phyloP scores from a whole-genome alignment of 2,888 invertebrate genomes.

The Baccha elongata region DNA sequence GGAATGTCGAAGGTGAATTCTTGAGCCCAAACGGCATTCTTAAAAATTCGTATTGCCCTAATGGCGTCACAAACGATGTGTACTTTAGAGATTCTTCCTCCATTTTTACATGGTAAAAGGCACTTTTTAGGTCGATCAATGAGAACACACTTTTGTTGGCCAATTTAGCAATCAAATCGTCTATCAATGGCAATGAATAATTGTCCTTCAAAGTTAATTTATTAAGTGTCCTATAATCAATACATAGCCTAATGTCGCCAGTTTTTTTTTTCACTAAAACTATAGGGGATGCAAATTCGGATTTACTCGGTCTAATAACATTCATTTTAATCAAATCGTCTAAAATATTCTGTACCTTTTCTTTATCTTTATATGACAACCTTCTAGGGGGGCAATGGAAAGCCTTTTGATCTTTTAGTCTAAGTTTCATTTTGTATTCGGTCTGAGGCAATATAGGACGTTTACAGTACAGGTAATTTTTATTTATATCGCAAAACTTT shows the following conservation, averaged over 20 bases:
- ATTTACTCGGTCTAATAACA: constrained; percentile 3
- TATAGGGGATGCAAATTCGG: background rate
- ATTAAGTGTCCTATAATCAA: background rate
- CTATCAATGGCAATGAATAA: background rate
- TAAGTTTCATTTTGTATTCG: constrained; percentile 10
- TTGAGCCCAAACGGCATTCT: no score
- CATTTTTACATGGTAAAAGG: background rate
- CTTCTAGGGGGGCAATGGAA: constrained; percentile 16
- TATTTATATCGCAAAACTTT: background rate
- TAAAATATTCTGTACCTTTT: background rate
- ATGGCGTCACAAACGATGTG: no score
- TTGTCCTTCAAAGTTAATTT: background rate
- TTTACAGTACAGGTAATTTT: background rate
- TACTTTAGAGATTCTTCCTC: no score
- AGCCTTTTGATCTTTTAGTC: constrained; percentile 4
- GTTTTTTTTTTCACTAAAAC: background rate
- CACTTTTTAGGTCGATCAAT: background rate
- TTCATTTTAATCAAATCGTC: background rate
- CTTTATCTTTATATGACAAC: no score
- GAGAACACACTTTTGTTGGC: background rate
- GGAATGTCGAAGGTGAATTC: background rate
- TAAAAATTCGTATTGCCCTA: no score
- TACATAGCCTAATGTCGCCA: background rate
- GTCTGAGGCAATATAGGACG: constrained; percentile 16
- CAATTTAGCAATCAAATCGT: background rate